A percentile compares a stretch with the other conserved stretches of the same genome.
Conservation (phyloP, 37 sponge, comb jelly and placozoan species). For the Chondrosia reniformis region DNA sequence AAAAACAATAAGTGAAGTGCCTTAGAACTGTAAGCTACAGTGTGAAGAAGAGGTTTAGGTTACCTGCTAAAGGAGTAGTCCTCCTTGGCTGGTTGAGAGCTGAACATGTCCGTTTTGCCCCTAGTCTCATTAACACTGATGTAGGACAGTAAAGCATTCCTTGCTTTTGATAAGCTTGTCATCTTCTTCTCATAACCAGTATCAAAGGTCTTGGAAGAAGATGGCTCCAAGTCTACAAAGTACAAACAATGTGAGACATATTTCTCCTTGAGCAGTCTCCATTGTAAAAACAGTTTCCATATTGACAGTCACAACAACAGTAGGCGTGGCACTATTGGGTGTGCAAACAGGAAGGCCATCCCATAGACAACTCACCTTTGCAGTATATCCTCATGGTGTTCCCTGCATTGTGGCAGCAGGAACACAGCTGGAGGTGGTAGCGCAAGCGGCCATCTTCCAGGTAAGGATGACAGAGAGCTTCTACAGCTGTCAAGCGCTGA, state of each 20-base stretch:
- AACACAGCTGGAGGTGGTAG: conserved; percentile 70
- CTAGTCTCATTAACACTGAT: no score
- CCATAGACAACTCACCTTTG: not conserved
- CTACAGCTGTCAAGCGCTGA: conserved; percentile 54
- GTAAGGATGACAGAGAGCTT: conserved; percentile 79
- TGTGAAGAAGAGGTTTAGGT: no score
- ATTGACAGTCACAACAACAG: not conserved
- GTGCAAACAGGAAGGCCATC: not conserved
- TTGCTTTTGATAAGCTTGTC: conserved; percentile 36
- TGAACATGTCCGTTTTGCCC: no score
- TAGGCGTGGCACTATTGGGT: not conserved
- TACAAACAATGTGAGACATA: not conserved
- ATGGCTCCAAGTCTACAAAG: conserved; percentile 59
- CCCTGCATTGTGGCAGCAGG: conserved; percentile 54
- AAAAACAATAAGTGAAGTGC: no score
- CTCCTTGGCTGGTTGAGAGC: no score
- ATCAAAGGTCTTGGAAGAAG: conserved; percentile 42
- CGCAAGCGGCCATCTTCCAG: conserved; percentile 76
- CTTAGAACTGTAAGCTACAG: no score
- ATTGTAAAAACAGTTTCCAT: no score
- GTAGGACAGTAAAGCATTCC: conserved; percentile 2
- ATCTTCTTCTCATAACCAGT: conserved; percentile 61
- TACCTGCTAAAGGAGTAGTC: no score
- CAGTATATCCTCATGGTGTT: conserved; percentile 20
- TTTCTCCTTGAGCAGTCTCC: not conserved